phyloP scores from a whole-genome alignment of 2,797 vertebrate genomes.

The Halcyon smyrnensis region DNA sequence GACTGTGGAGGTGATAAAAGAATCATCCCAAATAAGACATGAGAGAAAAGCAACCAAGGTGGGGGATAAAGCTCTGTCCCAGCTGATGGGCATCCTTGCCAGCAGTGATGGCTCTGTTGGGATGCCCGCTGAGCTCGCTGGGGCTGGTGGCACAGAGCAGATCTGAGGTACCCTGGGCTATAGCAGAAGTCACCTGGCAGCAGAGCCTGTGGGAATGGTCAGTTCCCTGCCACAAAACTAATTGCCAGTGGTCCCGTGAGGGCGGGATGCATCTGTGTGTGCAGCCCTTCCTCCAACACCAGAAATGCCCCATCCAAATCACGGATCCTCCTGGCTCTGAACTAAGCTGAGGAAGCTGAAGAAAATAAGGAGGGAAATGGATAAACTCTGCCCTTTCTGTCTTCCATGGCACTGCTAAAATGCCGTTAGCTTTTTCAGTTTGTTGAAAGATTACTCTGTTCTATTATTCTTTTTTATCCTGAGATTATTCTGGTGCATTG shows the following conservation, averaged over 20 bases:
- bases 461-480: not conserved
- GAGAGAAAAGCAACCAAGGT: not conserved
- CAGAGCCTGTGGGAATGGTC: not conserved
- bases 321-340: not conserved
- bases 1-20: not conserved
- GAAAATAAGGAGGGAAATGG: not conserved
- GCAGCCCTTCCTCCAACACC: not conserved
- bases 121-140: not conserved
- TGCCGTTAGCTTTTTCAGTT: not conserved
- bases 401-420: not conserved
- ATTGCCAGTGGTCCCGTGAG: accelerated
- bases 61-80: not conserved
- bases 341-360: not conserved
- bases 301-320: not conserved
- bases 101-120: not conserved
- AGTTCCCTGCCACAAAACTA: not conserved
- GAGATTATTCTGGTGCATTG: not conserved
- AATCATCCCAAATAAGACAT: not conserved
- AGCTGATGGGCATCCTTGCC: accelerated
- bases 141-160: not conserved
- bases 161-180: too few relatives aligned
- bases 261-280: accelerated
- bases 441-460: not conserved
- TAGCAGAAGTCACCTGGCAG: not conserved
- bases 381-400: not conserved